Base-by-base conservation (phyloP, 30 jellyfish, hydroid and myxozoan species). In the Phacellophora camtschatica region DNA sequence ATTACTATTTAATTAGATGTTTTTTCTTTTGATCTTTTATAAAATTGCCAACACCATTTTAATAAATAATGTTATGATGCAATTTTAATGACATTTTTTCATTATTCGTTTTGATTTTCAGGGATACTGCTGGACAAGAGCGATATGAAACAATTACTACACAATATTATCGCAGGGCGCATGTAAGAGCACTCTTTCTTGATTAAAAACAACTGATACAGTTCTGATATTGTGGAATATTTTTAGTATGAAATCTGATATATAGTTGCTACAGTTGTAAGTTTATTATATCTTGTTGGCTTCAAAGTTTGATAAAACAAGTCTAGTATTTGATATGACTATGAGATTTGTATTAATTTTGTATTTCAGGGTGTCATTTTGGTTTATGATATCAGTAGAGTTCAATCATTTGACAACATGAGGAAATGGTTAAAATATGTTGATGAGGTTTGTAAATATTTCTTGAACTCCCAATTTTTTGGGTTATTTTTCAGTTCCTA, bases 111-210 rank as follows among this genome's bases (percentile, higher is more conserved):
- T 34, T 49, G 28, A 8, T 41, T 28, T 19, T 4, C 62, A 93
- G 99, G 99, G 99, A 93, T 63, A 93, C 99, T 8, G 99, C 99
- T 30, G 99, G 99, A 4, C 99, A 93, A 49, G 99, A 93, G 51
- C 71, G 99, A 37, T 93, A 93, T 61, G 99, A 93, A 76, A 93
- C 99, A 65, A 93, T 93, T 9, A 93, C 99, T 36, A 93, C 99
- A 11, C 99, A 93, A 71, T 93, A 93, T 66, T 93, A 93, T 62
- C 74, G 99, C 32, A 70, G 99, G 43, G 99, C 99, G 0, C 99
- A 93, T 92, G 99, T 93, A 51, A 50, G 88, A 43, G 29, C 16
- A 5, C 22, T 35, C 19, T 42, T 41, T 43, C n/a, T 8, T 28
- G n/a, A 0, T 11, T 39, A 46, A 9, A 1, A 41, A 41, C 55